Evolutionary conservation across 2,113 vertebrate species (phyloP).

Genomic region (Dolichallabes microphthalmus): DNA sequence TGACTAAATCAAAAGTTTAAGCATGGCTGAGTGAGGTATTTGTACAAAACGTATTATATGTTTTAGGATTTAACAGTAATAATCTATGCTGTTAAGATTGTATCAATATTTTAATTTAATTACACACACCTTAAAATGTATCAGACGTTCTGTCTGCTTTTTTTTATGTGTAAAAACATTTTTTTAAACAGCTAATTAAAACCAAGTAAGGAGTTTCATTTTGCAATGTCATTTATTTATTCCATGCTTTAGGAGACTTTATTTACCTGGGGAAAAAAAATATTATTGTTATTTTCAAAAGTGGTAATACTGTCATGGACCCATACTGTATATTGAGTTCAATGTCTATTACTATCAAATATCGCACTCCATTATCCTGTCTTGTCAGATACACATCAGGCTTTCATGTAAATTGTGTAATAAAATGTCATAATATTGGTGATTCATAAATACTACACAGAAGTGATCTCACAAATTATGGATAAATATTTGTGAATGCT

Average conservation of each 20-base stretch:
- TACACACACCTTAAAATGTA: not conserved
- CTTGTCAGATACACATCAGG: not conserved
- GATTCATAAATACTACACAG: not conserved
- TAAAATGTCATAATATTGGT: not conserved
- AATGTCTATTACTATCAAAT: not conserved
- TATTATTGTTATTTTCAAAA: not conserved
- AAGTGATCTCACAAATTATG: not conserved
- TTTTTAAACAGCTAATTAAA: not conserved
- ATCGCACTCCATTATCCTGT: not conserved
- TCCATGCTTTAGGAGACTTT: not conserved
- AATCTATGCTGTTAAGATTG: not conserved
- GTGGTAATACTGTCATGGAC: not conserved
- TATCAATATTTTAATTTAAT: constrained; percentile 3
- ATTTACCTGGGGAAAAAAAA: not conserved
- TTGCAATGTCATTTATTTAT: constrained; percentile 9
- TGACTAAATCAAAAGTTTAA: not conserved
- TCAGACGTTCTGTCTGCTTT: not conserved
- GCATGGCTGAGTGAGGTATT: not conserved
- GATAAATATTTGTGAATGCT: not conserved
- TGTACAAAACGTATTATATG: not conserved
- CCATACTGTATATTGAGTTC: not conserved
- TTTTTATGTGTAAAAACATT: not conserved
- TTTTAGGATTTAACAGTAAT: not conserved
- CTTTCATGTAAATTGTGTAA: not conserved
- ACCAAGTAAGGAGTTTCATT: not conserved